phyloP scores from a whole-genome alignment of 2,113 vertebrate species.

The Indri indri region DNA sequence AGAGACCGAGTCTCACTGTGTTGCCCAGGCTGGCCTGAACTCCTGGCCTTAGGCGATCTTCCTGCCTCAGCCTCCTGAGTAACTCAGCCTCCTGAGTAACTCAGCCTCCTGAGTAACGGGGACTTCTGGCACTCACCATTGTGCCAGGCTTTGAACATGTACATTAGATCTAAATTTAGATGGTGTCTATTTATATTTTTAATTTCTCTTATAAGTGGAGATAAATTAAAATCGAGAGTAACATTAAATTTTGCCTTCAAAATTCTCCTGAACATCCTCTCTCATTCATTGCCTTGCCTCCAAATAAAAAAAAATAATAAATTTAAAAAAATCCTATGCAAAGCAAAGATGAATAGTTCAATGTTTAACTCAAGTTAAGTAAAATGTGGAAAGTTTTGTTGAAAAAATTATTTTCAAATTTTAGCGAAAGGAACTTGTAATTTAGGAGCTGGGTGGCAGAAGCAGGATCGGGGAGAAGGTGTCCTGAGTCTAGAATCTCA shows the following conservation, averaged over 20 bases:
- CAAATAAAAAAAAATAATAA: not conserved
- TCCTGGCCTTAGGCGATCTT: not conserved
- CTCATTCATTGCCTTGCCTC: not conserved
- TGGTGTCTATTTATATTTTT: not conserved
- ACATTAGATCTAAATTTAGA: slow-evolving; percentile 17
- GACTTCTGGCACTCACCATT: not conserved
- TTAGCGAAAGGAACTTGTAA: not conserved
- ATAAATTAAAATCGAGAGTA: not conserved
- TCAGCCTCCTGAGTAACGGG: not conserved
- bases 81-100: too few species aligned
- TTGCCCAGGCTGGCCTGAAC: not conserved
- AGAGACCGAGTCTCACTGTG: not conserved
- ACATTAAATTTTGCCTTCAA: not conserved
- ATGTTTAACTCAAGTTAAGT: not conserved
- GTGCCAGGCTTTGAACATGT: not conserved
- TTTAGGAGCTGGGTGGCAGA: not conserved
- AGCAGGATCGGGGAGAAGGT: not conserved
- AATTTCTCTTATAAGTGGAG: not conserved
- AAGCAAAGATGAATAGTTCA: not conserved
- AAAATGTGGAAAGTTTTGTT: not conserved
- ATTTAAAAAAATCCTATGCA: not conserved
- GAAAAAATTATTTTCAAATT: not conserved
- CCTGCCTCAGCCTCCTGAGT: not conserved
- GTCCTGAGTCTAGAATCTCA: not conserved
- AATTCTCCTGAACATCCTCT: not conserved